A percentile compares a stretch with the other conserved stretches of the same genome.
These are phyloP conservation scores for Drosophila elegans DNA, from an alignment of 1,140 invertebrate genomes.

Conservation along the genomic window DNA sequence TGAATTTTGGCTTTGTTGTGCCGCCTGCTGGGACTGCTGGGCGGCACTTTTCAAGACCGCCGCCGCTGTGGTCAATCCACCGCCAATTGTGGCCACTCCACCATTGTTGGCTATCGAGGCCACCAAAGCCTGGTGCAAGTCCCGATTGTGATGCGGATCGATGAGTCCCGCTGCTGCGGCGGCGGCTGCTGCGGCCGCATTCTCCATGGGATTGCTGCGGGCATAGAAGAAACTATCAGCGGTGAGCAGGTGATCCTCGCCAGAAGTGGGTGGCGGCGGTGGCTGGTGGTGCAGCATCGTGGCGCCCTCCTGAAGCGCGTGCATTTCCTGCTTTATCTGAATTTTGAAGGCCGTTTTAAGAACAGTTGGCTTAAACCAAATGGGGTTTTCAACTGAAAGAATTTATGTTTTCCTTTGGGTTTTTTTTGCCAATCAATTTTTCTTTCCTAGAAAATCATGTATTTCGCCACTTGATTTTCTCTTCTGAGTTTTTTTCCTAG, in stretches of 20 bases:
- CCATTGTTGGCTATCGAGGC: constrained; percentile 85
- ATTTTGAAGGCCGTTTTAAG: constrained; percentile 57
- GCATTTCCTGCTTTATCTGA: constrained; percentile 79
- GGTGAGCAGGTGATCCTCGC: constrained; percentile 55
- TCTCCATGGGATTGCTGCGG: constrained; percentile 86
- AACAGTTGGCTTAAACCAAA: neutral
- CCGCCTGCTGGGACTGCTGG: constrained; percentile 20
- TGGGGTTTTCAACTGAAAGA: neutral
- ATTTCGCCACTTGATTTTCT: too few relatives aligned
- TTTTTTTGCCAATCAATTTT: neutral
- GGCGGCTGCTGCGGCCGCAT: constrained; percentile 85
- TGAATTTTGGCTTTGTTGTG: constrained; percentile 56
- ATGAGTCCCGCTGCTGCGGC: constrained; percentile 85
- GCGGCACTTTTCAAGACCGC: constrained; percentile 75
- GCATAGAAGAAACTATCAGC: constrained; percentile 78
- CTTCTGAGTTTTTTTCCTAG: too few relatives aligned
- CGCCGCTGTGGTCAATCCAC: constrained; percentile 73
- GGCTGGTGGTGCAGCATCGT: constrained; percentile 77
- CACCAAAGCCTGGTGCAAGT: constrained; percentile 87
- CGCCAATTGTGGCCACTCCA: constrained; percentile 79
- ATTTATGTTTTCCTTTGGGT: constrained; percentile 7
- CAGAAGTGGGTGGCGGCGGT: constrained; percentile 36
- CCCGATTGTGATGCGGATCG: constrained; percentile 87
- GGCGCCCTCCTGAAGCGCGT: constrained; percentile 75
- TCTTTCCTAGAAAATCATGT: neutral